Evolutionary conservation across 2,888 invertebrate genomes (phyloP), one percentile per base, ranked within the genome.

Genomic region (Lasioglossum figueresi): DNA sequence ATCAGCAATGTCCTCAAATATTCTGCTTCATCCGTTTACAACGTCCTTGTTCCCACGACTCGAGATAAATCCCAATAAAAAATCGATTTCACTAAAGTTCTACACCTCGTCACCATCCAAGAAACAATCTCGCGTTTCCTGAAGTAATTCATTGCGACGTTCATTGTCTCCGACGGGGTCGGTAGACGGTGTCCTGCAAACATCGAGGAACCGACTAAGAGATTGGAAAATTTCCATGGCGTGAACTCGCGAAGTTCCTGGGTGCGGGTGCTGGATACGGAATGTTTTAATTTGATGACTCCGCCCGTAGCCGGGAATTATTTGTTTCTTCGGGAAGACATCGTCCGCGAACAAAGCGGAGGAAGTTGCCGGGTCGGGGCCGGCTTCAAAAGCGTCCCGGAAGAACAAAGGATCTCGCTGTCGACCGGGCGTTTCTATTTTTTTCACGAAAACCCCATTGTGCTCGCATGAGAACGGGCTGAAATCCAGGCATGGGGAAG

Each of bases 401-500:
- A 81, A 86, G 80, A n/a, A 90, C 89, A 90, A 90, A 83, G 76
- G 81, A 74, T 72, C 74, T 74, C 85, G 86, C 81, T 85, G 78
- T 84, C 85, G 78, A 83, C 75, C 75, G 85, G 76, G 76, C 59
- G 84, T 89, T 75, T 82, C 81, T 85, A 76, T 87, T 88, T 87
- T 48, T 86, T 79, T 82, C 82, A 85, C 84, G 83, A 84, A 88
- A 89, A 84, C 19, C 37, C 37, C 77, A 89, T 90, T 90, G 90
- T 90, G 74, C 79, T 40, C 78, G 84, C 83, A 79, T 31, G 85
- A 80, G 83, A 82, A 76, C 82, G 23, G 45, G 72, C 84, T 34
- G 80, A 83, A 90, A 89, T 82, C 87, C 86, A 70, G 52, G 77
- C 79, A 56, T 83, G 77, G 84, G 78, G 80, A 71, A 63, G 77